Evolutionary conservation across 2,113 vertebrate genomes (phyloP).

Genomic region (Triplophysa dalaica): DNA sequence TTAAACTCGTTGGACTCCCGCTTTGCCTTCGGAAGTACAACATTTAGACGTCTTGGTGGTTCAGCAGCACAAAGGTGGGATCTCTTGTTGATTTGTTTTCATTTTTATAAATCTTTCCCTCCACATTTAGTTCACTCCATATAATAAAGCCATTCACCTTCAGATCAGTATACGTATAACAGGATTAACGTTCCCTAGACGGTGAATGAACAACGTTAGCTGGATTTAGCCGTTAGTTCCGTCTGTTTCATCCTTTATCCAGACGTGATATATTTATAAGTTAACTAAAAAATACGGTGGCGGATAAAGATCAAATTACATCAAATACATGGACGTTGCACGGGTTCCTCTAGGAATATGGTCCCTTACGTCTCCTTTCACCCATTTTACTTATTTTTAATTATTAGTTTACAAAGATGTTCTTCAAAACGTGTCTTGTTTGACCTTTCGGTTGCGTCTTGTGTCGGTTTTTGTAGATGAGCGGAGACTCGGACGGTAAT

Average conservation of each 20-base stretch:
- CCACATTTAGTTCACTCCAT: not conserved
- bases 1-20: not conserved
- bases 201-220: too few relatives aligned
- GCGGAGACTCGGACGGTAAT: conserved; percentile 69
- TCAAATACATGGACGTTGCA: too few relatives aligned
- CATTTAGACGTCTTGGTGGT: not conserved
- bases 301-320: too few relatives aligned
- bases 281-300: not conserved
- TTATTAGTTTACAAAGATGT: too few relatives aligned
- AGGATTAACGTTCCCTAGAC: not conserved
- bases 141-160: not conserved
- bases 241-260: not conserved
- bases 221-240: too few relatives aligned
- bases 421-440: not conserved
- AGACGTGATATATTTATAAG: not conserved
- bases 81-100: not conserved
- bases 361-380: too few relatives aligned
- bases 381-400: too few relatives aligned
- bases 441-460: not conserved
- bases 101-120: not conserved
- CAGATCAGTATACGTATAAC: not conserved
- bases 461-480: conserved; percentile 61
- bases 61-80: not conserved
- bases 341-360: too few relatives aligned
- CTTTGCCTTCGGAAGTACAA: not conserved